Conservation (phyloP, 2,888 invertebrate species). For the Sinopyrophorus schimmeli region DNA sequence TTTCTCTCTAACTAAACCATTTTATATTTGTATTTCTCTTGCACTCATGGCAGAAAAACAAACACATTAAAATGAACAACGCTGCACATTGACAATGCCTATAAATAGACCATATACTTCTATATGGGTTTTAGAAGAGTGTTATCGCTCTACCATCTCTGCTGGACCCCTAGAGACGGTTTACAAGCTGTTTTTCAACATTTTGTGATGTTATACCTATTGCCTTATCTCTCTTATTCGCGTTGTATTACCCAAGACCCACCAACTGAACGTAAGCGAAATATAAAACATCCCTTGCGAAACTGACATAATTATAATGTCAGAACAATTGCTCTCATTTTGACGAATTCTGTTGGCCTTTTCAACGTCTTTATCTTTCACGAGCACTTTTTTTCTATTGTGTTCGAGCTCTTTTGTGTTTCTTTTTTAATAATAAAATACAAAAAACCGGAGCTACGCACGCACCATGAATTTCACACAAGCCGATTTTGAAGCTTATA, state of each 20-base stretch:
- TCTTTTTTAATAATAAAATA: no score
- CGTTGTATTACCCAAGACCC: not conserved
- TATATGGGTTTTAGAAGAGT: conserved; percentile 49
- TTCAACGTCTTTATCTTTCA: conserved; percentile 32
- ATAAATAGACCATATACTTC: conserved; percentile 57
- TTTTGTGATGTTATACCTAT: conserved; percentile 13
- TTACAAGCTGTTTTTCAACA: conserved; percentile 37
- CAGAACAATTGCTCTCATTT: conserved; percentile 38
- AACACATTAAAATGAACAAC: conserved; percentile 58
- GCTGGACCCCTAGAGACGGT: conserved; percentile 39
- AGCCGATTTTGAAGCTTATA: not conserved
- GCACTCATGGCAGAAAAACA: conserved; percentile 54
- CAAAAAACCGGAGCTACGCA: no score
- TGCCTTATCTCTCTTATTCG: conserved; percentile 15
- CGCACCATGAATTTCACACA: no score
- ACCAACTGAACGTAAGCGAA: conserved; percentile 2
- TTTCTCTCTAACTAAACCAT: conserved; percentile 28
- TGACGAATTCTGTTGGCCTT: conserved; percentile 35
- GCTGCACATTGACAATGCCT: conserved; percentile 57
- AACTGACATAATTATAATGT: conserved; percentile 37
- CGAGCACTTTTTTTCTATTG: conserved; percentile 4
- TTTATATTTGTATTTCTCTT: conserved; percentile 38
- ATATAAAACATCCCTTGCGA: conserved; percentile 13
- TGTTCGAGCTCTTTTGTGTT: conserved; percentile 6
- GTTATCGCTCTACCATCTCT: conserved; percentile 40